A percentile compares a stretch with the other conserved stretches of the same genome.
phyloP scores from a whole-genome alignment of 2,888 invertebrate species.

The Nipponacmea schrenckii region DNA sequence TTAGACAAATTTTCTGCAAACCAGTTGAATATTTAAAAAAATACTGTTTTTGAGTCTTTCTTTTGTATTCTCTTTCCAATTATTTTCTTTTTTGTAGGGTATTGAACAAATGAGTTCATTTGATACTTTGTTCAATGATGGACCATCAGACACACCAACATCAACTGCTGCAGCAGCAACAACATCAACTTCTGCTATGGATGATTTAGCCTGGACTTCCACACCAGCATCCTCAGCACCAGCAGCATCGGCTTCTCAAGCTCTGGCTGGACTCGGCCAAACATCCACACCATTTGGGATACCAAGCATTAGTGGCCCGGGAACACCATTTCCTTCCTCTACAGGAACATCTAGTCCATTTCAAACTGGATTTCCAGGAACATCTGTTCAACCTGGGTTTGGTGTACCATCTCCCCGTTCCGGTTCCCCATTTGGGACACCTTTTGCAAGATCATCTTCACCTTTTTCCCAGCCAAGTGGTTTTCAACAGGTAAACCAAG shows the following conservation, averaged over 20 bases:
- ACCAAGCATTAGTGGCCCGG: background rate
- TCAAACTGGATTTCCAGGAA: conserved; percentile 22
- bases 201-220: conserved; percentile 9
- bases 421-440: conserved; percentile 7
- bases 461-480: conserved; percentile 17
- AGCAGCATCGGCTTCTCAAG: conserved; percentile 9
- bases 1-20: too few species aligned
- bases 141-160: conserved; percentile 20
- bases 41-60: too few species aligned
- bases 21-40: too few species aligned
- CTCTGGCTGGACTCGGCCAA: conserved; percentile 9
- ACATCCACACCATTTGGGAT: too few species aligned
- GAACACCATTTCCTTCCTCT: conserved; percentile 18
- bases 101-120: conserved; percentile 55
- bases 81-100: conserved; percentile 17
- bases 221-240: conserved; percentile 24
- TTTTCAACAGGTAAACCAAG: conserved; percentile 9
- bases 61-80: too few species aligned
- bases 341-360: conserved; percentile 15
- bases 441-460: conserved; percentile 2
- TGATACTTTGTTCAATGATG: conserved; percentile 44
- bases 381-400: conserved; percentile 26
- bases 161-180: conserved; percentile 16
- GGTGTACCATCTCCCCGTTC: conserved; percentile 20
- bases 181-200: conserved; percentile 38